These are phyloP conservation scores for Scytalopus superciliaris DNA, from an alignment of 2,113 vertebrate genomes.

Conservation along the genomic window DNA sequence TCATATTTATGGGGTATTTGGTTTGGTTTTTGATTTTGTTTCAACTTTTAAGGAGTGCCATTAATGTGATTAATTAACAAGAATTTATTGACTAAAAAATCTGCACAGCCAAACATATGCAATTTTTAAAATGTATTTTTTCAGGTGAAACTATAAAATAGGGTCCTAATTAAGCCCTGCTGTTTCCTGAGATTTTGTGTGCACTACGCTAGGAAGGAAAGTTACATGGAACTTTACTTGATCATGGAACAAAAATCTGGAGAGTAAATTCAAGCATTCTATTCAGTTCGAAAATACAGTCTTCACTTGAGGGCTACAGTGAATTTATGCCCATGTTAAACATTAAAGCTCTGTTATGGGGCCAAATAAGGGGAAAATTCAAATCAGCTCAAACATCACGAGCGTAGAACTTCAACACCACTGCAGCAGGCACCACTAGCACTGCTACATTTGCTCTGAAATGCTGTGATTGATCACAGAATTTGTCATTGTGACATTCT, in stretches of 20 bases:
- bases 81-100: constrained; percentile 81
- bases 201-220: constrained; percentile 59
- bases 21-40: constrained; percentile 79
- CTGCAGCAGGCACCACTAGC: background rate
- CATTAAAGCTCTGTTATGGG: constrained; percentile 58
- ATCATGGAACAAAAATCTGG: constrained; percentile 67
- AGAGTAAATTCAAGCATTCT: constrained; percentile 71
- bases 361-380: constrained; percentile 52
- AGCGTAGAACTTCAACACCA: constrained; percentile 25
- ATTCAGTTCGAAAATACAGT: constrained; percentile 68
- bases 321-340: constrained; percentile 66
- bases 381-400: constrained; percentile 28
- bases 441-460: constrained; percentile 18
- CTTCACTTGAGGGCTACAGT: constrained; percentile 52
- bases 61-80: constrained; percentile 84
- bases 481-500: constrained; percentile 35
- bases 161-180: constrained; percentile 79
- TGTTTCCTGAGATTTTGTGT: constrained; percentile 79
- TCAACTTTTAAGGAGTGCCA: constrained; percentile 75
- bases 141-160: constrained; percentile 84
- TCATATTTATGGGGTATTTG: constrained; percentile 77
- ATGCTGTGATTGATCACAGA: background rate
- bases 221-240: constrained; percentile 65
- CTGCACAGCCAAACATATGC: constrained; percentile 75
- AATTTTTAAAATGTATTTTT: constrained; percentile 83